A percentile compares a stretch with the other conserved stretches of the same genome.
phyloP scores from a whole-genome alignment of 2,113 vertebrate genomes.

The Taurulus bubalis region DNA sequence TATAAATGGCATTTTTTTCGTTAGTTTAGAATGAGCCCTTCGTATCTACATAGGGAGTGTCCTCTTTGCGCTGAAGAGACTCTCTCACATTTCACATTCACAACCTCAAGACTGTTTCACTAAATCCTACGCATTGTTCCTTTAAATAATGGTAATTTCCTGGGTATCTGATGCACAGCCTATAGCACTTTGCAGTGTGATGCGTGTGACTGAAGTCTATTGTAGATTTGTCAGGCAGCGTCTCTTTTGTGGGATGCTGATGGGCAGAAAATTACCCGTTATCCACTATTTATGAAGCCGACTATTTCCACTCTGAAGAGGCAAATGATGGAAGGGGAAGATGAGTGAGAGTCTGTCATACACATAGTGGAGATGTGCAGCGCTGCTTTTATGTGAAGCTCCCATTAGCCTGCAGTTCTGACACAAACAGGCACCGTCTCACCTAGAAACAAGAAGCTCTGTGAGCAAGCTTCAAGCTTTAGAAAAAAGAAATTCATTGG shows the following conservation, averaged over 20 bases:
- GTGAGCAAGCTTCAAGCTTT: neutral
- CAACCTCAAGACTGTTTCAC: neutral
- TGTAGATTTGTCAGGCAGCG: constrained; percentile 33
- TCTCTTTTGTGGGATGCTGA: constrained; percentile 38
- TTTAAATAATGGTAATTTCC: neutral
- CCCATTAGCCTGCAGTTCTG: constrained; percentile 27
- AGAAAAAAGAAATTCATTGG: neutral
- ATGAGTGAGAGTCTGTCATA: constrained; percentile 37
- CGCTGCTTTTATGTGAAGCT: constrained; percentile 25
- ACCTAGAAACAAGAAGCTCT: neutral
- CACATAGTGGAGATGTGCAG: constrained; percentile 18
- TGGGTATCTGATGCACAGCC: neutral
- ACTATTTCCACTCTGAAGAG: constrained; percentile 38
- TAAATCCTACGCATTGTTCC: neutral
- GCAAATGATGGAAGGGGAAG: constrained; percentile 18
- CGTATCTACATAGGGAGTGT: too few relatives aligned
- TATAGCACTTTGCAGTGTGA: neutral
- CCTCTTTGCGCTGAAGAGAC: too few relatives aligned
- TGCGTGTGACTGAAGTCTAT: constrained; percentile 1
- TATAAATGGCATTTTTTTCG: too few relatives aligned
- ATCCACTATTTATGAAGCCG: constrained; percentile 27
- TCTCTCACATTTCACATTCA: too few relatives aligned
- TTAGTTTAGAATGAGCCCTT: too few relatives aligned
- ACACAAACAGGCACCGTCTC: constrained; percentile 17
- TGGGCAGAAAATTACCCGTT: constrained; percentile 36